Evolutionary conservation across 2,888 invertebrate genomes (phyloP), one percentile per base, ranked within the genome.

Genomic region (Sarcophaga subvicina): DNA sequence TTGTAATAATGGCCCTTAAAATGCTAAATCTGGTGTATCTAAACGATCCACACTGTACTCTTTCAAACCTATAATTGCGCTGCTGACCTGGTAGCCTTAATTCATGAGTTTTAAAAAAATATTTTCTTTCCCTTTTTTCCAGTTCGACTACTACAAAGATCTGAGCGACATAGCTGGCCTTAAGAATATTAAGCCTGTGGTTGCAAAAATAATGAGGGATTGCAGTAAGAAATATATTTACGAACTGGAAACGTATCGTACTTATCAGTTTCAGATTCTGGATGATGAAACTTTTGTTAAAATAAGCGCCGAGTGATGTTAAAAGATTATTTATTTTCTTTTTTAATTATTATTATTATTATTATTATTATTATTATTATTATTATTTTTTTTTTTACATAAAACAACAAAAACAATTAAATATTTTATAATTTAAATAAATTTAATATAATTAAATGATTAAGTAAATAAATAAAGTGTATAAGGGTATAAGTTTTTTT

Each of bases 141-240:
- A 96, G 94, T 96, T 95, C 85, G 93, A 92, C 3, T 97, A 98
- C 93, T 96, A 96, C 93, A 93, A 95, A 67, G 95, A 95, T 69
- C 93, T 98, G 70, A 95, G 97, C 0, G 91, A 93, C 25, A 95
- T 96, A 88, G 96, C 96, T 0, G 95, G 95, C 4, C 93, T 96
- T 37, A 91, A 93, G 6, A 94, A 95, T 3, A 94, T 97, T 4
- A 96, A 96, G 0, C 94, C 95, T 0, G 96, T 96, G 47, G 94
- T 97, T 89, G 94, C 95, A 25, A 95, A 95, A 88, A 93, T 97
- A n/a, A 97, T 97, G 94, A 95, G 95, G 90, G 95, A 95, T 90
- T 95, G 96, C 91, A 94, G 95, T 87, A 94, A 94, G 90, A 94
- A 95, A 89, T 95, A 96, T 90, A 94, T 96, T 45, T 94, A 95